Conservation (phyloP, 2,888 invertebrate species). For the Drosophila anomelani region DNA sequence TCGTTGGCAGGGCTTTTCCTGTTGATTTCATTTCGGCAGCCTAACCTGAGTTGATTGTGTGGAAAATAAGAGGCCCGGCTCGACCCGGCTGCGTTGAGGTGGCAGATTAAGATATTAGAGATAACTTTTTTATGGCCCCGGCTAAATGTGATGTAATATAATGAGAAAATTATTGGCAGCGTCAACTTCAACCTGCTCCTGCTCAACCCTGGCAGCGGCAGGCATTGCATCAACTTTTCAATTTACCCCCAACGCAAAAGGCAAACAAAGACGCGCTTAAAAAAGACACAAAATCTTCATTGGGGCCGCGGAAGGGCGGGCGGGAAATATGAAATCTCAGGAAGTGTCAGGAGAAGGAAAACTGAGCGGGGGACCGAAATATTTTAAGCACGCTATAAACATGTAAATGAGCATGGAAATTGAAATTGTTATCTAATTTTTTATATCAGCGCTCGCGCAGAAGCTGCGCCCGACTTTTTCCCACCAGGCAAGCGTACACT, state of each 20-base stretch:
- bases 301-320: constrained; percentile 10
- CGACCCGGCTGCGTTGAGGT: constrained; percentile 18
- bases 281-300: constrained; percentile 71
- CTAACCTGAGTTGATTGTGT: constrained; percentile 68
- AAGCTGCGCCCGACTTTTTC: constrained; percentile 45
- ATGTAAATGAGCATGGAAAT: constrained; percentile 83
- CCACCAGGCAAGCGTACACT: constrained; percentile 15
- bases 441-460: constrained; percentile 71
- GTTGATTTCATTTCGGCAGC: constrained; percentile 56
- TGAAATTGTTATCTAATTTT: constrained; percentile 83
- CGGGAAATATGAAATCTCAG: constrained; percentile 60
- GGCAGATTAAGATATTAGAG: constrained; percentile 52
- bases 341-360: constrained; percentile 17
- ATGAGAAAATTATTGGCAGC: constrained; percentile 71
- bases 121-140: constrained; percentile 64
- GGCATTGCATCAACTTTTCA: constrained; percentile 68
- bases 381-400: constrained; percentile 80
- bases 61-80: constrained; percentile 56
- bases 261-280: constrained; percentile 64
- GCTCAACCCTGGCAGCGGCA: constrained; percentile 39
- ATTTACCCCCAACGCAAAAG: constrained; percentile 50
- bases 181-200: constrained; percentile 30
- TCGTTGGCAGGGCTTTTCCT: constrained; percentile 53
- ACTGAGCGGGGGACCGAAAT: constrained; percentile 51
- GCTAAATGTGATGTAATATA: constrained; percentile 57